Percentiles rank a stretch among this genome's conserved stretches.
Conservation (phyloP, 2,113 vertebrate genomes). For the Myrmecophaga tridactyla region DNA sequence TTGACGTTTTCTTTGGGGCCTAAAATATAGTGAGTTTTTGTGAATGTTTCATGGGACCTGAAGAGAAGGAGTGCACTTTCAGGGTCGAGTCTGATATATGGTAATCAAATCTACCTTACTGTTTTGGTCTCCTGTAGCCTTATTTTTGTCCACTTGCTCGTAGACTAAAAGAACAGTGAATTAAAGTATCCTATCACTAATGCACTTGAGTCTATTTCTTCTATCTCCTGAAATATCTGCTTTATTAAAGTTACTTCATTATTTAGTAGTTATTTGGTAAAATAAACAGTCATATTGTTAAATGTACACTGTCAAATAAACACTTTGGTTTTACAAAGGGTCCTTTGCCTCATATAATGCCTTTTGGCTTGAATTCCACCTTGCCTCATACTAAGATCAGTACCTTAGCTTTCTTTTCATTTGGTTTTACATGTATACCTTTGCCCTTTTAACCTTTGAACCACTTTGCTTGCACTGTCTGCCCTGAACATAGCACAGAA, state of each 20-base stretch:
- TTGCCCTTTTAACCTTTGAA: conserved; percentile 3
- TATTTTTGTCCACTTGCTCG: not conserved
- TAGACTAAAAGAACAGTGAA: not conserved
- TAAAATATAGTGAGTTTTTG: not conserved
- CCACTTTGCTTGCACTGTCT: not conserved
- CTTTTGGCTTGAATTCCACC: not conserved
- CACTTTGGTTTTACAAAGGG: not conserved
- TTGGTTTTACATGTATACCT: not conserved
- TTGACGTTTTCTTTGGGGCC: not conserved
- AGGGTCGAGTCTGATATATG: not conserved
- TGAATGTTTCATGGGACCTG: not conserved
- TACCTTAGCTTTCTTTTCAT: not conserved
- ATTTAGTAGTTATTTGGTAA: not conserved
- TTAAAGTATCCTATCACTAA: not conserved
- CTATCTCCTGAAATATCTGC: not conserved
- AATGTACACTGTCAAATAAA: not conserved
- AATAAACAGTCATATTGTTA: not conserved
- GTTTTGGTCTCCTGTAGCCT: not conserved
- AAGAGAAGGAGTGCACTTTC: not conserved
- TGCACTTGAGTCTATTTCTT: not conserved
- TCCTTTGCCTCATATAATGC: not conserved
- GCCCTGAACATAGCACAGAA: not conserved
- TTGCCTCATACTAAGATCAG: not conserved
- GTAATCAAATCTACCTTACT: not conserved
- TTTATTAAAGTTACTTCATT: not conserved